Conservation (phyloP, 1,140 invertebrate genomes). For the Drosophila subpulchrella region DNA sequence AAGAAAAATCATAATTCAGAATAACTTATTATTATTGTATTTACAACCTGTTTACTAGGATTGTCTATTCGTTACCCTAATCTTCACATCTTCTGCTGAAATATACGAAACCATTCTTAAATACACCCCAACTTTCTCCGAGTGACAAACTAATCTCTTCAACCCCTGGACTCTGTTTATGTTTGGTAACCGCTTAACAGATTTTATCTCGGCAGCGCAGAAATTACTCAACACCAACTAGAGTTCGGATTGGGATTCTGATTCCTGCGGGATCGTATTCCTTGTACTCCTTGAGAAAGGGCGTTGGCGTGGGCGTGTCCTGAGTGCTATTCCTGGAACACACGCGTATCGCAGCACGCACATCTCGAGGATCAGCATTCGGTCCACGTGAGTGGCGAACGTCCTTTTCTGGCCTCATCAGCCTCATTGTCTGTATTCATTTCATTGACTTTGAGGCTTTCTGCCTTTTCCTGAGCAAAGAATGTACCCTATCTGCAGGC, state of each 20-base stretch:
- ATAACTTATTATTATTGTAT: no score
- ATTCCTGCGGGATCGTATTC: conserved; percentile 61
- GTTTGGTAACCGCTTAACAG: conserved; percentile 79
- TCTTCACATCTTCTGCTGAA: background rate
- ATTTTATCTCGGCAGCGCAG: conserved; percentile 68
- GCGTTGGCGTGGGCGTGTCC: conserved; percentile 36
- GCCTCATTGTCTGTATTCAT: conserved; percentile 34
- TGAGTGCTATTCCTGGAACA: conserved; percentile 65
- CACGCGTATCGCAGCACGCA: conserved; percentile 80
- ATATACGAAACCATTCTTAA: background rate
- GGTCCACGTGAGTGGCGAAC: conserved; percentile 43
- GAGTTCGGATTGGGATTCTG: conserved; percentile 20
- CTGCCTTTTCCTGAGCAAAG: conserved; percentile 16
- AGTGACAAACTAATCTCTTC: background rate
- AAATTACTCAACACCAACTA: conserved; percentile 76
- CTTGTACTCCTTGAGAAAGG: conserved; percentile 44
- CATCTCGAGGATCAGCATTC: conserved; percentile 52
- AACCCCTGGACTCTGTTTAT: conserved; percentile 54
- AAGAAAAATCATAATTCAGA: no score
- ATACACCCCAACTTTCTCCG: background rate
- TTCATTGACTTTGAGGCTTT: conserved; percentile 35
- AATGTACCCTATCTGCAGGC: conserved; percentile 11
- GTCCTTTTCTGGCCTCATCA: conserved; percentile 29
- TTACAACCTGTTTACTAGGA: no score
- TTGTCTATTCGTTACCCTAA: background rate